Base-by-base conservation (phyloP, 1,140 invertebrate genomes). In the Ceratitis capitata region DNA sequence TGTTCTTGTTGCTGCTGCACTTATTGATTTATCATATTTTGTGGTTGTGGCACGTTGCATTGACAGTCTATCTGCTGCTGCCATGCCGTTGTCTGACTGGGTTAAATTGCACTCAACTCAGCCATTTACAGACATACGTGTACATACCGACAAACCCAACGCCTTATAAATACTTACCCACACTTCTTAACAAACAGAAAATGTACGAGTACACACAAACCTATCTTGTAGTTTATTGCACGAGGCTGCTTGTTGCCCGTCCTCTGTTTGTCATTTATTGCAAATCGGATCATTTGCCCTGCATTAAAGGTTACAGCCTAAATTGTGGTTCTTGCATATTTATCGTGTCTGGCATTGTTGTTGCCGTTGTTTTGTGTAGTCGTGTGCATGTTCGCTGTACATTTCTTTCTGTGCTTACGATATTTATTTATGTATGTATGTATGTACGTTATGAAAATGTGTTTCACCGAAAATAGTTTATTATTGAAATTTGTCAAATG, bases 11-110 rank as follows among this genome's bases (percentile, higher is more conserved):
- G 61, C 14, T 78, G 69, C 45, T 47, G 69, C 39, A 39, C 39
- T 78, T 78, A 78, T 78, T 78, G 69, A 78, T 78, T 78, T 78
- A 78, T 78, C 69, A 78, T 78, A 78, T 78, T 78, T 78, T 78
- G 69, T 26, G 69, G 69, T 78, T 78, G 39, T 78, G 69, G 69
- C 69, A 78, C 39, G 45, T 78, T 78, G 69, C 69, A 47, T 78
- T 78, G 69, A 78, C 69, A 78, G 35, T 78, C 69, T 45, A 45
- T 78, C 69, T 69, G 32, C 26, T 29, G 9, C 64, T 39, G 58
- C 10, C 14, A 26, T 45, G 69, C 19, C 29, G 58, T 23, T 69
- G 64, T 26, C 64, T 78, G 39, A 78, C 69, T 78, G 69, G 42
- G 69, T 32, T 78, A 78, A 78, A 39, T 78, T 78, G 69, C 69